Percentiles rank a stretch among this genome's conserved stretches.
Evolutionary conservation across 2,888 invertebrate species (phyloP).

Genomic region (Drosophila multiciliata): DNA sequence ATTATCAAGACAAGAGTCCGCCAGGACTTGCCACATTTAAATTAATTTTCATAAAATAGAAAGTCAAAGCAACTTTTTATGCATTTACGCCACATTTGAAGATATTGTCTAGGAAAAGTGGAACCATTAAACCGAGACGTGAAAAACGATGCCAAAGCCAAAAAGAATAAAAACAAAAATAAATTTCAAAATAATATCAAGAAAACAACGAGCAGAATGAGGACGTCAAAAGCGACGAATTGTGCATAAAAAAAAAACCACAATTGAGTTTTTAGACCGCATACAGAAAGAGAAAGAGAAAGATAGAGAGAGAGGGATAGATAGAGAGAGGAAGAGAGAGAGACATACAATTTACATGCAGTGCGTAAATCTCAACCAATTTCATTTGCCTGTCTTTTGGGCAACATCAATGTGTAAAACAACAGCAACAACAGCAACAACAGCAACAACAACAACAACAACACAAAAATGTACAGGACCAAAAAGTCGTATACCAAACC

Average conservation of each 20-base stretch:
- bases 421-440: conserved; percentile 31
- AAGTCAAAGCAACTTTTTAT: conserved; percentile 41
- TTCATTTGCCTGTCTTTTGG: conserved; percentile 46
- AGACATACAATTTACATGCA: conserved; percentile 29
- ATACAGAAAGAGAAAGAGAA: background rate
- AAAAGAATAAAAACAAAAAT: conserved; percentile 69
- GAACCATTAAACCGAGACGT: conserved; percentile 60
- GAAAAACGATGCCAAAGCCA: conserved; percentile 47
- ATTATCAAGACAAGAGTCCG: conserved; percentile 14
- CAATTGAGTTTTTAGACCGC: conserved; percentile 68
- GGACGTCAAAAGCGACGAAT: conserved; percentile 63
- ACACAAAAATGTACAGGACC: conserved; percentile 32
- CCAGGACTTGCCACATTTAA: conserved; percentile 59
- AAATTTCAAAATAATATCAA: conserved; percentile 78
- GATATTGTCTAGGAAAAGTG: conserved; percentile 36
- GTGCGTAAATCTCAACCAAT: conserved; percentile 72
- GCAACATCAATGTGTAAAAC: conserved; percentile 11
- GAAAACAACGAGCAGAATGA: conserved; percentile 42
- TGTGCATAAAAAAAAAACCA: conserved; percentile 78
- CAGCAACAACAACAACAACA: conserved; percentile 29
- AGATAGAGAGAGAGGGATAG: background rate
- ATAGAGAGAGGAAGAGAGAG: background rate
- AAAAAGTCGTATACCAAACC: conserved; percentile 43
- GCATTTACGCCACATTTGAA: conserved; percentile 43
- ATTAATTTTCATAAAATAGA: conserved; percentile 72